These are phyloP conservation scores for Elaphurus davidianus DNA, from an alignment of 2,113 vertebrate genomes.

Conservation along the genomic window DNA sequence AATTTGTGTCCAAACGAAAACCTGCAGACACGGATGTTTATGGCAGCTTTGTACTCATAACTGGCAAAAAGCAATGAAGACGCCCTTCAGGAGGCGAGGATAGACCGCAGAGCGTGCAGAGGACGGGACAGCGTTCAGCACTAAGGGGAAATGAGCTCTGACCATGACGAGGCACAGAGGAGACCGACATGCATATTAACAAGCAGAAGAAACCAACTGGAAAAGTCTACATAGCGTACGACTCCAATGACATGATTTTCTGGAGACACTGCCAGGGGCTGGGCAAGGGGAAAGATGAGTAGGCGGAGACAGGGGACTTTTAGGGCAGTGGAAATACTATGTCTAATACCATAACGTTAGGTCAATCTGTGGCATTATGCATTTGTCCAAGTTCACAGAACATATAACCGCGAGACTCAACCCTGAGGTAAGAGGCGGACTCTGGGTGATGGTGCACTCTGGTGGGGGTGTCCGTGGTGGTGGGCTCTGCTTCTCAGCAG, in stretches of 20 bases:
- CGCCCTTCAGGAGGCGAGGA: not conserved
- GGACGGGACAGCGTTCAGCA: no score
- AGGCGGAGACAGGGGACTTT: not conserved
- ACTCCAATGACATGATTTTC: not conserved
- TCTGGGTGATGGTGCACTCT: rapidly evolving
- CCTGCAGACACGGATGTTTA: not conserved
- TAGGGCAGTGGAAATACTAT: not conserved
- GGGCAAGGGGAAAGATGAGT: not conserved
- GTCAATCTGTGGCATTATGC: rapidly evolving
- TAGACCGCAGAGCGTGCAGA: no score
- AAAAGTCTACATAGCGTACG: rapidly evolving
- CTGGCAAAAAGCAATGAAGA: not conserved
- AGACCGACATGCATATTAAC: not conserved
- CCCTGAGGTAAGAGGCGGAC: not conserved
- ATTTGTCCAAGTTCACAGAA: not conserved
- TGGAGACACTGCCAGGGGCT: not conserved
- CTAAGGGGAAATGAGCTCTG: not conserved
- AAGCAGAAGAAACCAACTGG: not conserved
- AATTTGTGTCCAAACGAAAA: not conserved
- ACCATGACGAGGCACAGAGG: not conserved
- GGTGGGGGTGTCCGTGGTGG: not conserved
- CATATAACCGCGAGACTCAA: rapidly evolving
- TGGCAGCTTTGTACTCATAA: not conserved
- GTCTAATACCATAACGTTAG: rapidly evolving
- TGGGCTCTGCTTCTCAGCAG: not conserved